phyloP scores from a whole-genome alignment of 2,113 vertebrate genomes.

The Semicossyphus pulcher region DNA sequence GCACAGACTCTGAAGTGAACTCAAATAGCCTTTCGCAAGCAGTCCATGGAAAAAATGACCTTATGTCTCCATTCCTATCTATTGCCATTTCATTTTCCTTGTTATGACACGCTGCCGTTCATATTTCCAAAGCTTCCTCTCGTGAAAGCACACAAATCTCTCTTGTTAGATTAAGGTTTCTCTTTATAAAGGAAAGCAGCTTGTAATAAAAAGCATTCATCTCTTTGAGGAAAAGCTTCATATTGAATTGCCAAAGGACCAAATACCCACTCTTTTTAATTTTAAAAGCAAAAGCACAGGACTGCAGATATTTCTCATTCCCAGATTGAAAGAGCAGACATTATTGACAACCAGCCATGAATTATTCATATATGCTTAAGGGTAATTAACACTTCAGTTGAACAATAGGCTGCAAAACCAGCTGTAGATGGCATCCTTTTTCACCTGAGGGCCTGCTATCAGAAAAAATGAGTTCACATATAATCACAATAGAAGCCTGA shows the following conservation, averaged over 20 bases:
- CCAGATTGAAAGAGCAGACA: background rate
- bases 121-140: conserved; percentile 43
- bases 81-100: conserved; percentile 69
- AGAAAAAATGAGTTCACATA: conserved; percentile 17
- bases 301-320: background rate
- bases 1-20: conserved; percentile 52
- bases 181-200: conserved; percentile 19
- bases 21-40: conserved; percentile 49
- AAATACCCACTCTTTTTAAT: background rate
- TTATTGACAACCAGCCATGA: conserved; percentile 3
- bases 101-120: conserved; percentile 61
- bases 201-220: conserved; percentile 20
- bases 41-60: conserved; percentile 76
- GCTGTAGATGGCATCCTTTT: conserved; percentile 17
- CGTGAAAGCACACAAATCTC: conserved; percentile 35
- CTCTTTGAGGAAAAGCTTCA: background rate
- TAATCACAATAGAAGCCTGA: conserved; percentile 43
- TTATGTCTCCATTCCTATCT: conserved; percentile 74
- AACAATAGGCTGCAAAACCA: background rate
- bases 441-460: conserved; percentile 5
- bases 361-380: conserved; percentile 15
- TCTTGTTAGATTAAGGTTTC: conserved; percentile 16
- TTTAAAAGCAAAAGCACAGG: background rate
- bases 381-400: conserved; percentile 32
- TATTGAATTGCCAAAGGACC: background rate